Evolutionary conservation across 2,888 invertebrate genomes (phyloP), one percentile per base, ranked within the genome.

Genomic region (Isotomurus palustris): DNA sequence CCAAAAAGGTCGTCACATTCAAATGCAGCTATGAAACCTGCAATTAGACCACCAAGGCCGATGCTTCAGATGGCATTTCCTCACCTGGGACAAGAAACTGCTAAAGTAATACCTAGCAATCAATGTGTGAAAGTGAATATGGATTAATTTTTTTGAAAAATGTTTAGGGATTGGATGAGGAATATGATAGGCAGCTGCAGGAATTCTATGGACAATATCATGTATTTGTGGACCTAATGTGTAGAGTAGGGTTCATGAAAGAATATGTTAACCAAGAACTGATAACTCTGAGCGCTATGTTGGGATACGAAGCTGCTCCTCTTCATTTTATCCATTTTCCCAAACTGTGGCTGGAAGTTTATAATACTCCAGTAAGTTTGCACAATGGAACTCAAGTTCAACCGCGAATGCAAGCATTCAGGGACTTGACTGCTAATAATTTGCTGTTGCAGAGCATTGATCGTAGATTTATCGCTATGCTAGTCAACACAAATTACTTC

Each of bases 271-370:
- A 87, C 50, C 89, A 91, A 72, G 85, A 87, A 53, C 80, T 94
- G 67, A 87, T 94, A 60, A 85, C 87, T 73, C 78, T 94, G 66
- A 90, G 91, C 73, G 88, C 89, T 54, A 83, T 92, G 80, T 87
- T 93, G 51, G 94, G 92, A 58, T 86, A 90, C 68, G 94, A 95
- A 78, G 92, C 81, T 67, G 88, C 89, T 41, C 90, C 91, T 1
- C 79, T 94, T 63, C 87, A 91, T 77, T 85, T 90, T 73, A 88
- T 86, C 62, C 84, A 87, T 74, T 94, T 94, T 77, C 91, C 94
- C 17, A 87, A 91, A 72, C 83, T 94, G 72, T 94, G 93, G 94
- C 81, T 88, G 61, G 93, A 93, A 74, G 88, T 93, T 51, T 84
- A 87, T 72, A 83, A 85, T 64, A 83, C 86, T 10, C 84, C 84